Base-by-base conservation (phyloP, 53 echinoderm and acorn worm species). In the Temnopleurus reevesii region DNA sequence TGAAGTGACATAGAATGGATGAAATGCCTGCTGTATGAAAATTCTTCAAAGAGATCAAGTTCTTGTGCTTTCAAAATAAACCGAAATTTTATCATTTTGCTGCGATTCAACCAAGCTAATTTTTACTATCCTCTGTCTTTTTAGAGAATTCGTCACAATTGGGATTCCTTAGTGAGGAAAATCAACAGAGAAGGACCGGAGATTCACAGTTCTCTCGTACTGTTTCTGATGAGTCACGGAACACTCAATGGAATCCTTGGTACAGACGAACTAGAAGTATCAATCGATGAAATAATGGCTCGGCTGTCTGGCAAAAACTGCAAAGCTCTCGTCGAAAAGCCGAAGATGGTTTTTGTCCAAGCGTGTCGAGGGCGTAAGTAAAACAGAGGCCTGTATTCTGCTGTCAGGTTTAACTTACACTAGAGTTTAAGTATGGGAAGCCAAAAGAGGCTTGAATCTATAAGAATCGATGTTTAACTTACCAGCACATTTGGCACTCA, bases 201-300 rank as follows among this genome's bases (percentile, higher is more conserved):
- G 18, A 19, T 45, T 3, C 81, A 81, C 54, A 53, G 81, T 53
- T 81, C 81, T 30, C 45, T 53, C 8, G 81, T 46, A 0, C 7
- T 81, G 53, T 81, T 81, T 26, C 31, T 81, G 2, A 81, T 81
- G 81, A 49, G 45, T 1, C 81, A 81, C 45, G 81, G 81, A 7
- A 49, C 49, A 12, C 81, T 25, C 4, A 25, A 45, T 31, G 81
- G 81, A 17, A 81, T 81, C 29, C 81, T 81, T 8, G 81, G 81
- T 25, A 53, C 81, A 3, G 81, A 81, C 54, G 81, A 81, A 27
- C 45, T 45, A 2, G 81, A 45, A 46, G 29, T 81, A 12, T 28
- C 81, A 0, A 81, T 81, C 23, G 46, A 77, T 43, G 77, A 77
- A 77, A 77, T 77, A 41, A 77, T 77, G 45, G 77, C 19, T 8